Conservation (phyloP, 2,888 invertebrate species). For the Tubulanus polymorphus region DNA sequence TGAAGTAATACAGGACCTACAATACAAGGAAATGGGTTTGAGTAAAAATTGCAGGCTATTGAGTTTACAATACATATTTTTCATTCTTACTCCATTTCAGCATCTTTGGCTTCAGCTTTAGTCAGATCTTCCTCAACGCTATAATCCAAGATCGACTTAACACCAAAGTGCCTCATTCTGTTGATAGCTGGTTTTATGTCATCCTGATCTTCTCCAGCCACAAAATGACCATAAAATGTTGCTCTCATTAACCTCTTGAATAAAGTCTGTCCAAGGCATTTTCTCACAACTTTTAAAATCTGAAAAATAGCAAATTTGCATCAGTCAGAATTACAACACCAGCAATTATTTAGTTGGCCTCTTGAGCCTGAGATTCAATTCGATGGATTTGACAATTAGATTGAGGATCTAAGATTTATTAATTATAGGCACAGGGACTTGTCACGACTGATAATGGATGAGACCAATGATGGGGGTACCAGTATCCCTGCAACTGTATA, state of each 20-base stretch:
- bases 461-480: too few relatives aligned
- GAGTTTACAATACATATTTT: too few relatives aligned
- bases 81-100: slow-evolving; percentile 77
- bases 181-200: slow-evolving; percentile 60
- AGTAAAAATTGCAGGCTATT: too few relatives aligned
- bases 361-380: too few relatives aligned
- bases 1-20: neutral
- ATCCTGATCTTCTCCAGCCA: slow-evolving; percentile 88
- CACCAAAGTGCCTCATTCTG: slow-evolving; percentile 81
- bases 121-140: slow-evolving; percentile 89
- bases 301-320: too few relatives aligned
- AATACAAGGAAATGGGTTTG: too few relatives aligned
- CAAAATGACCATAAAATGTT: slow-evolving; percentile 98
- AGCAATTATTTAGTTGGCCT: too few relatives aligned
- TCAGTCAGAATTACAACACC: too few relatives aligned
- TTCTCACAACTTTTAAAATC: slow-evolving; percentile 68
- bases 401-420: too few relatives aligned
- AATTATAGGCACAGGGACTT: too few relatives aligned
- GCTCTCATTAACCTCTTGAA: slow-evolving; percentile 84
- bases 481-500: too few relatives aligned
- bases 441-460: too few relatives aligned
- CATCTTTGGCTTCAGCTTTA: slow-evolving; percentile 88
- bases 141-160: slow-evolving; percentile 97
- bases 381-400: slow-evolving; percentile 1
- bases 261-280: slow-evolving; percentile 74